Evolutionary conservation across 2,113 vertebrate species (phyloP), one percentile per base, ranked within the genome.

Genomic region (Channa maculata): DNA sequence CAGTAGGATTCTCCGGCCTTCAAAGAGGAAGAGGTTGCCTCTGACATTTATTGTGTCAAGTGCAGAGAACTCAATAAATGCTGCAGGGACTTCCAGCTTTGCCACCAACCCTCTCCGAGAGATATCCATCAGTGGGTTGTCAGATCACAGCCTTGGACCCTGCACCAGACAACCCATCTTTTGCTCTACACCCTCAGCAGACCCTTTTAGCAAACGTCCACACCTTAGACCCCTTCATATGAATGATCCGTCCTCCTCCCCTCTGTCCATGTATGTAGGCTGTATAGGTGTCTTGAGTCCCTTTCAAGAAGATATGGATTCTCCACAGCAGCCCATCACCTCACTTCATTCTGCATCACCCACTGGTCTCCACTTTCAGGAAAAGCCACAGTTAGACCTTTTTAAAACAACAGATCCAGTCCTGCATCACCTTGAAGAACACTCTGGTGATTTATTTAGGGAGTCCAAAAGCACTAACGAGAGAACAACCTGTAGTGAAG

Each of bases 181-280:
- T 71, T 92, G 90, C 79, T 93, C 92, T 8, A 93, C 92, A 2
- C 92, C 92, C 0, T 92, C 90, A 33, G 82, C 72, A 4, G 58
- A 7, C 5, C 58, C 62, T 9, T 13, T 76, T 3, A 24, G 24
- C 36, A 83, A 78, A 49, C 7, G 6, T 0, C 60, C 60, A 8
- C 43, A 5, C 5, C 52, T 55, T 36, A 71, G 71, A 65, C 24
- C 8, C 8, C 41, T 46, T 36, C 44, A 81, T 6, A 38, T 64
- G 14, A 59, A 3, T 2, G 33, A 82, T 44, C 84, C 77, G 33
- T 68, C 63, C 6, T n/a, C 34, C 3, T 44, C 44, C 39, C 11
- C 85, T 48, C 53, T 53, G 0, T 80, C 78, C 8, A 15, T 74
- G 14, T 80, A 85, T 4, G 71, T 71, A 10, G 84, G 71, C 67